Base-by-base conservation (phyloP, 1,140 invertebrate species). In the Lasaia peninsularis region DNA sequence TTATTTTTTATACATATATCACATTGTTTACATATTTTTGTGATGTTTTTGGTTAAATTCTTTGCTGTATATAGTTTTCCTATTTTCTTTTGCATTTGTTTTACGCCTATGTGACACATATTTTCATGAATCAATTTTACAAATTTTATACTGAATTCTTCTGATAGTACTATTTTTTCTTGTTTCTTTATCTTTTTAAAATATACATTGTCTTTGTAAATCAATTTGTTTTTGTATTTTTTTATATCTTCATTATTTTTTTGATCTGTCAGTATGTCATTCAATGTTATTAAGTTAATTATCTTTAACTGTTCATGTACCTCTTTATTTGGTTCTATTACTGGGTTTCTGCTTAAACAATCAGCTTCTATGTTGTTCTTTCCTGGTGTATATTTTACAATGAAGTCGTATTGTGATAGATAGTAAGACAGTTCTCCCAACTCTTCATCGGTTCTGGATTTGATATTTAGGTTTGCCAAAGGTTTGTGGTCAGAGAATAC, bases 1-100 rank as follows among this genome's bases (percentile, higher is more conserved):
- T 86, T 85, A 53, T 85, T 85, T 56, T 75, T 81, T 60, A 80
- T 73, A 57, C 80, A 82, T 3, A 78, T 62, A 31, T 72, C 65
- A 60, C 69, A 83, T 10, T 20, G 58, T 60, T 60, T 61, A 69
- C 79, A 81, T 7, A 28, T 69, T 37, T 53, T 56, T 66, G 57
- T 64, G 9, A 65, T 58, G 21, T 65, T 65, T 28, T 14, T 12
- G 14, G 37, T 44, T 44, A 44, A 44, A 18, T 44, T 75, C 58
- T 64, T 61, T 54, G 72, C 63, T 55, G 58, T 54, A 58, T 75
- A 65, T 48, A 58, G 66, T 56, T 35, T 32, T 33, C 12, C 64
- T 8, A 78, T 69, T 49, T 66, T 78, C 3, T 50, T 72, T 56
- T 44, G 5, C 49, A 68, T 65, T 56, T 72, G 67, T 53, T 68